Percentiles rank a stretch among this genome's conserved stretches.
These are phyloP conservation scores for Gandaritis pyraliata DNA, from an alignment of 2,888 invertebrate species.

Conservation along the genomic window DNA sequence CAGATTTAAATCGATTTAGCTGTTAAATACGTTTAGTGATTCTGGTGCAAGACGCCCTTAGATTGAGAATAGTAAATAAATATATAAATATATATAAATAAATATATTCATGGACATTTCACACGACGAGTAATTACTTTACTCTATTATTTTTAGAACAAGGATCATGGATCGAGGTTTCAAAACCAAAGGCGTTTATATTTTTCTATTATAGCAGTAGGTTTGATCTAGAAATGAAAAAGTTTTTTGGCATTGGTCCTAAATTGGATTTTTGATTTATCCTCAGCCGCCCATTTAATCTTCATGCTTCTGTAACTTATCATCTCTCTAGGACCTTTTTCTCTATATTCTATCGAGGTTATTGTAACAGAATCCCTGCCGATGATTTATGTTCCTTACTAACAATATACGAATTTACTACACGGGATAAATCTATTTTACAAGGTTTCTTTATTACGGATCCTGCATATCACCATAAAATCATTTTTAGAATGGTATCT, in stretches of 20 bases:
- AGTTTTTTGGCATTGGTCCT: constrained; percentile 48
- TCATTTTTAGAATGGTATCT: too few relatives aligned
- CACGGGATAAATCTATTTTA: constrained; percentile 18
- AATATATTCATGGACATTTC: too few relatives aligned
- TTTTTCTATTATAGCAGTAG: constrained; percentile 20
- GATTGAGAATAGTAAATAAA: too few relatives aligned
- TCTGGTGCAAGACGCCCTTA: too few relatives aligned
- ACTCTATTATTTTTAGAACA: too few relatives aligned
- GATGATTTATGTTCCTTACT: constrained; percentile 30
- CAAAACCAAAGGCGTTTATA: constrained; percentile 2
- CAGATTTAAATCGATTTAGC: too few relatives aligned
- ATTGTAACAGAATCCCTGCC: constrained; percentile 30
- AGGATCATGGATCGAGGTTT: not conserved
- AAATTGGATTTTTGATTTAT: constrained; percentile 45
- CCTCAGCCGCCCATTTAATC: constrained; percentile 39
- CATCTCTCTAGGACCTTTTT: constrained; percentile 37
- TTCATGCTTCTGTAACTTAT: constrained; percentile 41
- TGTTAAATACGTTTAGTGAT: too few relatives aligned
- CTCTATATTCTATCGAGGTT: constrained; percentile 32
- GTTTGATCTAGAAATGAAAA: constrained; percentile 26
- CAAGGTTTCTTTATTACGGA: constrained; percentile 15
- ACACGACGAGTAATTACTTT: too few relatives aligned
- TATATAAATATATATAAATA: too few relatives aligned
- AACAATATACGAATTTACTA: constrained; percentile 28
- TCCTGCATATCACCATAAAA: too few relatives aligned